Conservation (phyloP, 2,113 vertebrate genomes). For the Sinocyclocheilus anophthalmus region DNA sequence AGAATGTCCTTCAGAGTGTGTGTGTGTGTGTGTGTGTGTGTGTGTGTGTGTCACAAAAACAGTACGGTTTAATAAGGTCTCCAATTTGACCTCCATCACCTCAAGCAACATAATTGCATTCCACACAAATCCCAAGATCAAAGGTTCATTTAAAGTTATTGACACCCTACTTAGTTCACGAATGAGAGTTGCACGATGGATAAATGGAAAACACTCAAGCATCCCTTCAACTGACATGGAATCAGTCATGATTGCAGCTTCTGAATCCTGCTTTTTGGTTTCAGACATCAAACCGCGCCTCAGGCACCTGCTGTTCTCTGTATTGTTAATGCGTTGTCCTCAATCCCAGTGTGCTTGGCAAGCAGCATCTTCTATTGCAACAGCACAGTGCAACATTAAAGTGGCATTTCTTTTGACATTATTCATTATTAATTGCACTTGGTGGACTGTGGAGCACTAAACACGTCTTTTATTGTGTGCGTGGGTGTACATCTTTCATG, state of each 20-base stretch:
- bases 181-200: neutral
- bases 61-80: conserved; percentile 4
- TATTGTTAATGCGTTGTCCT: conserved; percentile 39
- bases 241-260: conserved; percentile 11
- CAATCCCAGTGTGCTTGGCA: conserved; percentile 21
- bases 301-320: conserved; percentile 23
- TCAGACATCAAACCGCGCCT: conserved; percentile 33
- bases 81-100: conserved; percentile 20
- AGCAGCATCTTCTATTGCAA: conserved; percentile 30
- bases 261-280: conserved; percentile 25
- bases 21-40: neutral
- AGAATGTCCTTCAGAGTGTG: neutral
- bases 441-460: neutral
- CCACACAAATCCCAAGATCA: conserved; percentile 21
- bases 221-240: conserved; percentile 7
- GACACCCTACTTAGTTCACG: conserved; percentile 20
- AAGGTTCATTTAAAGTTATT: conserved; percentile 28
- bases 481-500: conserved; percentile 4
- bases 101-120: conserved; percentile 21
- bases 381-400: conserved; percentile 16
- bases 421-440: conserved; percentile 31
- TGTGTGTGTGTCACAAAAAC: neutral
- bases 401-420: neutral
- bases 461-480: neutral
- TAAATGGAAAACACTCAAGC: conserved; percentile 39